A percentile compares a stretch with the other conserved stretches of the same genome.
These are phyloP conservation scores for Ectemnius lituratus DNA, from an alignment of 2,888 invertebrate genomes.

Conservation along the genomic window DNA sequence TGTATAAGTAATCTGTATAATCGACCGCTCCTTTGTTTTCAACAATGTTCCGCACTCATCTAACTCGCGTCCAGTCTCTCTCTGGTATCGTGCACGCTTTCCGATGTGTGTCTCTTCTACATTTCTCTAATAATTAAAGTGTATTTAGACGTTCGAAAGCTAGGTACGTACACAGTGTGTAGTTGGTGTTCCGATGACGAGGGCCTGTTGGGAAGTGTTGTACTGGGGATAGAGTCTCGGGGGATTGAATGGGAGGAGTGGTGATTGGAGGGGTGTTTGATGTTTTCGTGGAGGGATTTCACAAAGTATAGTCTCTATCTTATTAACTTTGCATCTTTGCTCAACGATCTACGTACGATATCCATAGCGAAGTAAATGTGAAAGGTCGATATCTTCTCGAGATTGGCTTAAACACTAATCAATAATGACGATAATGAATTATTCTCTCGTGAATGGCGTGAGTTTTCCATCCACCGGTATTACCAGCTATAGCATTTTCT, in stretches of 20 bases:
- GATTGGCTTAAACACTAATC: conserved; percentile 71
- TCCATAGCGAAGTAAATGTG: conserved; percentile 59
- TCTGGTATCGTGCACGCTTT: background rate
- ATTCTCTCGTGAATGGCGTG: conserved; percentile 50
- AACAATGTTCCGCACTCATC: conserved; percentile 17
- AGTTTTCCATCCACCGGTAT: conserved; percentile 53
- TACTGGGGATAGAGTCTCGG: too few relatives aligned
- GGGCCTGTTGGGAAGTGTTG: conserved; percentile 7
- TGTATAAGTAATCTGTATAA: conserved; percentile 59
- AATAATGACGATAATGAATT: conserved; percentile 66
- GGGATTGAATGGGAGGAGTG: conserved; percentile 16
- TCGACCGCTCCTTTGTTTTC: conserved; percentile 26
- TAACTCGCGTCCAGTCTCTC: conserved; percentile 1
- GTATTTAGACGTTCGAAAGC: conserved; percentile 67
- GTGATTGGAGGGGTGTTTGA: conserved; percentile 33
- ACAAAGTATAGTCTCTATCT: conserved; percentile 52
- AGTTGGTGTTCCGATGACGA: conserved; percentile 28
- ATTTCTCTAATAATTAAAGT: conserved; percentile 59
- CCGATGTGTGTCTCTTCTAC: conserved; percentile 36
- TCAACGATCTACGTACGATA: conserved; percentile 59
- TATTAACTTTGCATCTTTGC: conserved; percentile 28
- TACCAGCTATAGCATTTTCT: conserved; percentile 46
- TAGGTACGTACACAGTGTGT: conserved; percentile 54
- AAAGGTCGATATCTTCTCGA: conserved; percentile 49
- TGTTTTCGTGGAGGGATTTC: conserved; percentile 47